phyloP scores from a whole-genome alignment of 1,140 invertebrate species.

The Eriosoma lanigerum region DNA sequence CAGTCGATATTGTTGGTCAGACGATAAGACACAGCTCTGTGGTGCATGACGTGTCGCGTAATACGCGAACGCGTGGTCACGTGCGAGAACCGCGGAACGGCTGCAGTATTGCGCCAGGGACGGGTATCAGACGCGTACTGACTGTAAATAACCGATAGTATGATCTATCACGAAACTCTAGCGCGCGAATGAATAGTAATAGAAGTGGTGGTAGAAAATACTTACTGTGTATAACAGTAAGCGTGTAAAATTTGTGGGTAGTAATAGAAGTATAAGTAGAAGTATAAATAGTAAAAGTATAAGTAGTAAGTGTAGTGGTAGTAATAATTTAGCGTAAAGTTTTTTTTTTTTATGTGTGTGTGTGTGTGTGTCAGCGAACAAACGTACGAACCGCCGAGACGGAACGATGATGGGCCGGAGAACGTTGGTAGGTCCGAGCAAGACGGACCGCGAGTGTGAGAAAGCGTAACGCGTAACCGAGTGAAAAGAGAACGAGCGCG shows the following conservation, averaged over 20 bases:
- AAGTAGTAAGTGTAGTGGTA: too few species aligned
- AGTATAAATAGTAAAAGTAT: too few species aligned
- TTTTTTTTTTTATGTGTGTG: too few species aligned
- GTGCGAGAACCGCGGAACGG: not conserved
- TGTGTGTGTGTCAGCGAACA: too few species aligned
- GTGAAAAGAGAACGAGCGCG: too few species aligned
- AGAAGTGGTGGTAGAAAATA: not conserved
- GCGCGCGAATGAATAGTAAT: not conserved
- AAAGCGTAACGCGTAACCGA: not conserved
- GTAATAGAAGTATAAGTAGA: not conserved
- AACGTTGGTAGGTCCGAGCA: not conserved
- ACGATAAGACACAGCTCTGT: not conserved
- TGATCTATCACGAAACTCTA: slow-evolving; percentile 4
- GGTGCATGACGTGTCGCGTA: not conserved
- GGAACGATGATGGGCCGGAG: not conserved
- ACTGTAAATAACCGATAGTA: too few species aligned
- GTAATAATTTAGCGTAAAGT: too few species aligned
- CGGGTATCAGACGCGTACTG: slow-evolving; percentile 22
- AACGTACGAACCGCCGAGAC: not conserved
- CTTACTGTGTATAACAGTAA: not conserved
- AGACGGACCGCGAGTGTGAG: not conserved
- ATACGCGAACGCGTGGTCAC: slow-evolving; percentile 2
- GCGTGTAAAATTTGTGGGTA: too few species aligned
- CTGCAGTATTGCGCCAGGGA: not conserved
- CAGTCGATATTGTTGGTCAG: not conserved